A percentile compares a stretch with the other conserved stretches of the same genome.
phyloP scores from a whole-genome alignment of 2,113 vertebrate species.

The Pteropus alecto region DNA sequence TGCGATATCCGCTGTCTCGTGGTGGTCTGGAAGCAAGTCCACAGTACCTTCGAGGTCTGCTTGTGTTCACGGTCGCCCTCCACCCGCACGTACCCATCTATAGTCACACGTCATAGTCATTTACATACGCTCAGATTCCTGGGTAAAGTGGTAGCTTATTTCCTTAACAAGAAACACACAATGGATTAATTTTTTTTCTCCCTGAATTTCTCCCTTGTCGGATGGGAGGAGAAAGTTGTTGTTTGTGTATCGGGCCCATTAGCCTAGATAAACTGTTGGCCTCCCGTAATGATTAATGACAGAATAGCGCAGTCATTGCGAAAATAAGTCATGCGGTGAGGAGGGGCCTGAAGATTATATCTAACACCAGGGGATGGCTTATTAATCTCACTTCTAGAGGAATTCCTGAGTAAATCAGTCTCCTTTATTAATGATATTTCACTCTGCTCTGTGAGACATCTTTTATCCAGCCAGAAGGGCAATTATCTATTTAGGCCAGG shows the following conservation, averaged over 20 bases:
- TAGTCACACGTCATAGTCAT: accelerated
- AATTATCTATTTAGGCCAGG: constrained; percentile 89
- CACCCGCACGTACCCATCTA: accelerated
- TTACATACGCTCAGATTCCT: background rate
- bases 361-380: constrained; percentile 87
- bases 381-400: constrained; percentile 90
- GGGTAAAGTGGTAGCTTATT: background rate
- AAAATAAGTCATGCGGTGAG: constrained; percentile 84
- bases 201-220: constrained; percentile 58
- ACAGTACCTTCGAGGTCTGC: background rate
- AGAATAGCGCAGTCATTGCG: constrained; percentile 85
- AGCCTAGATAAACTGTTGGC: constrained; percentile 84
- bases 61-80: too few relatives aligned
- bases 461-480: constrained; percentile 89
- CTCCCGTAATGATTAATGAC: constrained; percentile 84
- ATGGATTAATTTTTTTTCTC: background rate
- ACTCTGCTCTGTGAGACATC: constrained; percentile 85
- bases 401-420: constrained; percentile 89
- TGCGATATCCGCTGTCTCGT: accelerated
- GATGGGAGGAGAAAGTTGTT: constrained; percentile 74
- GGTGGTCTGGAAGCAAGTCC: too few relatives aligned
- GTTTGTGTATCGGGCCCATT: constrained; percentile 80
- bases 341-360: constrained; percentile 85
- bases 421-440: constrained; percentile 91
- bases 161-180: constrained; percentile 37